Evolutionary conservation across 2,113 vertebrate species (phyloP), one percentile per base, ranked within the genome.

Genomic region (Archocentrus centrarchus): DNA sequence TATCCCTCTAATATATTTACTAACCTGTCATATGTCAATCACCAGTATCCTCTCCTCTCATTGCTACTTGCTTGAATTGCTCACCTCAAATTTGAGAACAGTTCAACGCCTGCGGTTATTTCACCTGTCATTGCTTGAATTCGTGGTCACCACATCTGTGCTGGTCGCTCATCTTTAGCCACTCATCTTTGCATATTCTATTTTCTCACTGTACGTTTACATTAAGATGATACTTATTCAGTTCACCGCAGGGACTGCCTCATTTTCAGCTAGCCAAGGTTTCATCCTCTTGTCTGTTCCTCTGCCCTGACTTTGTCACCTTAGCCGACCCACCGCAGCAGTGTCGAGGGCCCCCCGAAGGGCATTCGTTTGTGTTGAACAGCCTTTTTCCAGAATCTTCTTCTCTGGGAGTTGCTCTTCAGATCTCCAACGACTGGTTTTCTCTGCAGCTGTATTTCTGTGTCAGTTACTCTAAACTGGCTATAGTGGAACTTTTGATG

Each of bases 261-360:
- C 22, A 1, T 37, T 70, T 84, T 77, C 30, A 84, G 87, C 86
- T 70, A 47, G 22, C 59, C 41, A 50, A 50, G 79, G 30, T 79
- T 64, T 84, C 60, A 32, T 15, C 44, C 75, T 27, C 75, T 41
- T 50, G 77, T 32, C 14, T 82, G 50, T 59, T 77, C 41, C 61
- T 59, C 35, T 75, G 86, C 75, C 66, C 41, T 18, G 58, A 22
- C 47, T 61, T 6, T 44, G 81, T 82, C 39, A 58, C 85, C 79
- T 66, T 75, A 22, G 80, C 87, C 57, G 20, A 78, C 79, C 80
- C 53, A 7, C 53, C 35, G 1, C 77, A 50, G 35, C 82, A 82
- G 76, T 17, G 68, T 77, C 18, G 3, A 75, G 82, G 59, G 20
- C 70, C 84, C 47, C 68, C 66, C 62, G 61, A 82, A 80, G 86